A percentile compares a stretch with the other conserved stretches of the same genome.
phyloP scores from a whole-genome alignment of 2,888 invertebrate genomes.

The Hypena proboscidalis region DNA sequence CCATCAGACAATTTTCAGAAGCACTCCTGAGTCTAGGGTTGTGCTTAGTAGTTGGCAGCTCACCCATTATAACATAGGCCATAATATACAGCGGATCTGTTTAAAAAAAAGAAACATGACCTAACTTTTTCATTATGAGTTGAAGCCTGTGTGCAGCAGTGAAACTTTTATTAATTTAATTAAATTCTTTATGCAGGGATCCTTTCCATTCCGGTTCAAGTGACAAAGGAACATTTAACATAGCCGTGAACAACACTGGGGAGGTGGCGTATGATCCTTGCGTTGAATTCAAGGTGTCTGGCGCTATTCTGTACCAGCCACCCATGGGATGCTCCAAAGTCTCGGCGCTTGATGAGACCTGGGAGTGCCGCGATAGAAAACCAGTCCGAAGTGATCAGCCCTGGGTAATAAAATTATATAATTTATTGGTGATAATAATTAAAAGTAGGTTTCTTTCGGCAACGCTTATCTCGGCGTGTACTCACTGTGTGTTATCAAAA shows the following conservation, averaged over 20 bases:
- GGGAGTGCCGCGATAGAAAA: slow-evolving; percentile 8
- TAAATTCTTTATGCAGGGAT: neutral
- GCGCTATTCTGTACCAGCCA: slow-evolving; percentile 29
- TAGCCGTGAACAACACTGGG: slow-evolving; percentile 51
- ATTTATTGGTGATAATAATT: neutral
- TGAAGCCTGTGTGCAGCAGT: too few relatives aligned
- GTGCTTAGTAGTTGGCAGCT: too few relatives aligned
- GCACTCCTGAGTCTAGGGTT: too few relatives aligned
- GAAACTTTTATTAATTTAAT: too few relatives aligned
- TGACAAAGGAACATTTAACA: slow-evolving; percentile 28
- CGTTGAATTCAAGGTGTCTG: slow-evolving; percentile 37
- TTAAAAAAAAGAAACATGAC: too few relatives aligned
- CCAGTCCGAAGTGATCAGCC: slow-evolving; percentile 1
- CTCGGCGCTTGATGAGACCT: slow-evolving; percentile 10
- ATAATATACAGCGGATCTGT: too few relatives aligned
- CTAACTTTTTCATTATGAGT: too few relatives aligned
- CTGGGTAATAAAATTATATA: slow-evolving; percentile 8
- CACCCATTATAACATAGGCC: too few relatives aligned
- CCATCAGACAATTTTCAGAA: too few relatives aligned
- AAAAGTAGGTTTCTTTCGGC: too few relatives aligned
- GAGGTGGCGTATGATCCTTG: slow-evolving; percentile 63
- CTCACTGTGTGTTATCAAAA: too few relatives aligned
- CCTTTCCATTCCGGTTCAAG: slow-evolving; percentile 57
- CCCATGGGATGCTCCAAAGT: slow-evolving; percentile 12
- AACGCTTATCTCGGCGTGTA: too few relatives aligned